Evolutionary conservation across 1,140 invertebrate genomes (phyloP), one percentile per base, ranked within the genome.

Genomic region (Anastrepha ludens): DNA sequence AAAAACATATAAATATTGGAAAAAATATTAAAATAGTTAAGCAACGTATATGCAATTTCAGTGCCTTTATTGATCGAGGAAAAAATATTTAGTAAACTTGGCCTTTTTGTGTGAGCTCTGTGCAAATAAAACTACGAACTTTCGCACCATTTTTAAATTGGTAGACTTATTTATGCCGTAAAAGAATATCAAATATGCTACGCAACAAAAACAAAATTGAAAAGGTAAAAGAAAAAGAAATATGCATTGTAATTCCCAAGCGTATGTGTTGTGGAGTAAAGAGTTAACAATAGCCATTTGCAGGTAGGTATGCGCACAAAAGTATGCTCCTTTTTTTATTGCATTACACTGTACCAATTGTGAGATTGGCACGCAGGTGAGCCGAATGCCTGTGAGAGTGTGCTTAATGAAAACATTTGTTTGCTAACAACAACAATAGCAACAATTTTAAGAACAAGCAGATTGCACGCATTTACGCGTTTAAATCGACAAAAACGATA

Each of bases 111-210:
- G 74, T n/a, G 6, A 81, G 15, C 17, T 2, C 20, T 39, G 8
- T 11, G 15, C 60, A 62, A 62, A 17, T 13, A 62, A 62, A 81
- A 55, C 44, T 47, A 55, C 44, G 2, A 55, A 81, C 7, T 81
- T 81, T 81, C 74, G 47, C 74, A 20, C 74, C 20, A 81, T 81
- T 81, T 81, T 74, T 81, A 55, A 81, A 20, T 81, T 81, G 74
- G 55, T 81, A 81, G 50, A 47, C 20, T 81, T 55, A 50, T 55
- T 50, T 81, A 81, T n/a, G 17, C 44, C 55, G 17, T 29, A 81
- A 55, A 81, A 41, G 44, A 20, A 81, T 55, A 55, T 9, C 74
- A 11, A 29, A 55, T 55, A 29, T 50, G 47, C 0, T 55, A 47
- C 74, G 55, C 55, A 81, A 81, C 29, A 81, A 81, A 81, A 62